phyloP scores from a whole-genome alignment of 2,113 vertebrate species.

The Cyanoramphus novaezelandiae region DNA sequence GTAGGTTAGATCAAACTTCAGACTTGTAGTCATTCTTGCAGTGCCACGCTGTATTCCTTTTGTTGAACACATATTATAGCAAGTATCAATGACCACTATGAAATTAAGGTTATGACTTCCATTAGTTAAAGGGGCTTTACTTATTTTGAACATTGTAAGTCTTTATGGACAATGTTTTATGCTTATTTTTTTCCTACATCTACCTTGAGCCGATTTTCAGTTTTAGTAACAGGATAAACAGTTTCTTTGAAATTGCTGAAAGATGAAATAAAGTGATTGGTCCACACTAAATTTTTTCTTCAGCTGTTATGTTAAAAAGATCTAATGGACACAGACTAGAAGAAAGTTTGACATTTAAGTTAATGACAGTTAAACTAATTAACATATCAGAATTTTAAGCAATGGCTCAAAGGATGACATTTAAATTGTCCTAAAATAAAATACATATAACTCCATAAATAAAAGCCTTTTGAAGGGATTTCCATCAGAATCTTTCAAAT shows the following conservation, averaged over 20 bases:
- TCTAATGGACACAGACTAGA: not conserved
- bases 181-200: not conserved
- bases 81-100: not conserved
- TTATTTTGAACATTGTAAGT: not conserved
- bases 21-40: not conserved
- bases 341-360: not conserved
- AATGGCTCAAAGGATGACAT: not conserved
- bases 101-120: not conserved
- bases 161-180: not conserved
- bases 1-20: not conserved
- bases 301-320: not conserved
- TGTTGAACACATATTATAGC: not conserved
- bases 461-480: not conserved
- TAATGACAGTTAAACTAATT: not conserved
- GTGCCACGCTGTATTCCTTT: not conserved
- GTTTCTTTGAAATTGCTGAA: not conserved
- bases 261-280: not conserved
- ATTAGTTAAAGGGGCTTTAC: not conserved
- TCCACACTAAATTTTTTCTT: not conserved
- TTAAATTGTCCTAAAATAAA: not conserved
- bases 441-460: not conserved
- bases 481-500: not conserved
- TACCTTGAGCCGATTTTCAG: not conserved
- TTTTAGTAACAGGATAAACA: not conserved
- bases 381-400: not conserved